Evolutionary conservation across 2,797 vertebrate genomes (phyloP), one percentile per base, ranked within the genome.

Genomic region (Anolis apletophallus): DNA sequence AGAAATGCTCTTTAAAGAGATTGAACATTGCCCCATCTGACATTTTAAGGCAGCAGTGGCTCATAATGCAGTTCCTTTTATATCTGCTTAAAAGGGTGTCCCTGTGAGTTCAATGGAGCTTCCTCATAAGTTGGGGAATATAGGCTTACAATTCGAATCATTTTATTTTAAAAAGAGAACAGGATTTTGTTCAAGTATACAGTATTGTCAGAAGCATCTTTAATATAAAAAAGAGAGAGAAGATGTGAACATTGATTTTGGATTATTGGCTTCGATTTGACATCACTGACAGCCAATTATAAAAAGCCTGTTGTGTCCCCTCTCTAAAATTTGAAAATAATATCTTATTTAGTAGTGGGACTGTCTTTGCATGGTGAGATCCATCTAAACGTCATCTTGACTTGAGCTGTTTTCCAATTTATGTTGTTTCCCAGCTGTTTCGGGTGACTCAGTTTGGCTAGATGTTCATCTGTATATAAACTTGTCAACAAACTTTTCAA

Each of bases 261-360:
- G 75, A 83, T 88, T 87, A 40, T 85, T 83, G 16, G 0, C 40
- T 88, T 87, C 84, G 10, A 12, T 23, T 46, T 83, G 52, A 84
- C 52, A 82, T 83, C 50, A 73, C 46, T 93, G 89, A 89, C 88
- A 94, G 79, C 68, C 46, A 94, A 54, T 94, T 91, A 89, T 76
- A 72, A 92, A 91, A 3, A 87, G 89, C 75, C 78, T 89, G 5
- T 80, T 93, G 13, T 81, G 79, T 73, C 57, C 5, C 67, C 76
- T 23, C 67, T 85, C 52, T 50, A 86, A 59, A 89, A 46, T 79
- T 90, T 75, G 80, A 91, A 81, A 91, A 46, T 21, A 55, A 86
- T 55, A 73, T 87, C 6, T 76, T 90, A 64, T 86, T 93, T 92
- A 80, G 59, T 73, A 87, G 40, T 14, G 57, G 88, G 83, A 90